Base-by-base conservation (phyloP, 2,888 invertebrate genomes). In the Opisthograptis luteolata region DNA sequence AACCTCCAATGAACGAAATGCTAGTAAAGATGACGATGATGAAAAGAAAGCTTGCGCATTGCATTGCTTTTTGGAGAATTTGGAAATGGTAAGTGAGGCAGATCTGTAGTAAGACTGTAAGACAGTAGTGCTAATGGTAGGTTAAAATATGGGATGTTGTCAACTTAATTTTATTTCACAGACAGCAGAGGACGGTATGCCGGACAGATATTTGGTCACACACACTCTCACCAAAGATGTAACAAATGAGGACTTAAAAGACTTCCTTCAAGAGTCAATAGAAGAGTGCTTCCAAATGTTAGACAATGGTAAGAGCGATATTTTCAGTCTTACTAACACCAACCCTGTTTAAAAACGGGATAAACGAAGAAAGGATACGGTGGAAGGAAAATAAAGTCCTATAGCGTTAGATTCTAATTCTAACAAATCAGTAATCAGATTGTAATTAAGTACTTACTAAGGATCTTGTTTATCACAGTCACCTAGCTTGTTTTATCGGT, bases 261-360 rank as follows among this genome's bases (percentile, higher is more conserved):
- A 94, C 70, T 95, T 95, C 62, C 81, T 95, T 2, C 93, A 93
- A 62, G 94, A 95, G 70, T 92, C 94, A 0, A 92, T 94, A 32
- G 92, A 94, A 55, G 94, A 95, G 59, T 96, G 96, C 65, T 95
- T 95, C 64, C 93, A 93, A 61, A 92, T 93, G 60, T 64, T 94
- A 34, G 87, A 87, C 56, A 90, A 84, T 70, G 88, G 88, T 89
- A 74, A 55, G 64, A n/a, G 17, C n/a, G n/a, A 17, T 24, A 13
- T 7, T 14, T 9, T 24, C 17, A 12, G 8, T 47, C 4, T 34
- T 35, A 35, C 25, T n/a, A n/a, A n/a, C n/a, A n/a, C n/a, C n/a
- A n/a, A n/a, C n/a, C n/a, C n/a, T n/a, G n/a, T n/a, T n/a, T n/a
- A n/a, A n/a, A n/a, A n/a, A n/a, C n/a, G n/a, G n/a, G n/a, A n/a